These are phyloP conservation scores for Ictidomys tridecemlineatus DNA, from an alignment of 2,113 vertebrate genomes.

Conservation along the genomic window DNA sequence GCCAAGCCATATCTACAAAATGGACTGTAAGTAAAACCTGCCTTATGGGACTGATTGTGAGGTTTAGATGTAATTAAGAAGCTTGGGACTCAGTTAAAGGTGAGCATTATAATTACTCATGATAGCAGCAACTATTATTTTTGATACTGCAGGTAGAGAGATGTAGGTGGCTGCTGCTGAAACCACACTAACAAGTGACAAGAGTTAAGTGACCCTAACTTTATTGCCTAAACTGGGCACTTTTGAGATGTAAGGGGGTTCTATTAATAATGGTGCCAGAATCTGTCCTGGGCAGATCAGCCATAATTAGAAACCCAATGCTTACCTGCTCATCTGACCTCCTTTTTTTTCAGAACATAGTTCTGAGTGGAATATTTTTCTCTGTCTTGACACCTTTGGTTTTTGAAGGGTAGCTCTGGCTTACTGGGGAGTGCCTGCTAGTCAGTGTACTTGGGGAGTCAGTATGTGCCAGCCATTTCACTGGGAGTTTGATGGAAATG, in stretches of 20 bases:
- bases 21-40: background rate
- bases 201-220: background rate
- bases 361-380: background rate
- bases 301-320: background rate
- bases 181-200: background rate
- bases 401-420: background rate
- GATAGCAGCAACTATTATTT: background rate
- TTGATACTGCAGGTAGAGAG: background rate
- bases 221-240: background rate
- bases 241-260: background rate
- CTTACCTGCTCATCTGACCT: background rate
- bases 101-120: background rate
- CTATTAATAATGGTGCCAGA: background rate
- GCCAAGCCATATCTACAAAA: background rate
- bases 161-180: background rate
- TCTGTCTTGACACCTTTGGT: background rate
- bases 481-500: background rate
- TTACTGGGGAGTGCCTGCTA: background rate
- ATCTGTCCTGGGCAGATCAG: background rate
- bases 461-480: background rate
- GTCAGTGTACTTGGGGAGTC: background rate
- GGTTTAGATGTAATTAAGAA: background rate
- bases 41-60: background rate
- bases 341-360: slow-evolving; percentile 22
- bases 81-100: background rate